These are phyloP conservation scores for Eucidaris tribuloides DNA, from an alignment of 35 echinoderm and acorn worm species.

Conservation along the genomic window DNA sequence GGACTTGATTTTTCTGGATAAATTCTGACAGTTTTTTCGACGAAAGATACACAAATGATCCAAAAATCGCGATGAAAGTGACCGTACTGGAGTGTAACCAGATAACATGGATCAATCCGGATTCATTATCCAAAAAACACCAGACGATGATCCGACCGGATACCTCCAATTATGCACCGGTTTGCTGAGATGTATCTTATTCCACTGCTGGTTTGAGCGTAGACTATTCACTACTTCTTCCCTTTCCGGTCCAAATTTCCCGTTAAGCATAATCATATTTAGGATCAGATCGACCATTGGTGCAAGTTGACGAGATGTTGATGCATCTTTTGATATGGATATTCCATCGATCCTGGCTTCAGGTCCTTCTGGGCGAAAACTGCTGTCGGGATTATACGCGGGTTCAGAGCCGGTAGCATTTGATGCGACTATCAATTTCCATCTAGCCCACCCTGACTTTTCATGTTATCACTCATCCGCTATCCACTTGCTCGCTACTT, in stretches of 20 bases:
- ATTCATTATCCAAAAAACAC: constrained; percentile 34
- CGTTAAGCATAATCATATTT: constrained; percentile 55
- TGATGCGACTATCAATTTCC: constrained; percentile 25
- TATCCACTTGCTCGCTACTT: constrained; percentile 1
- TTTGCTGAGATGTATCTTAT: constrained; percentile 1
- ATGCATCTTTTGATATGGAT: not conserved
- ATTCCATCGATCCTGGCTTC: not conserved
- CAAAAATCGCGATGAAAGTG: constrained; percentile 19
- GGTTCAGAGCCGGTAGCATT: constrained; percentile 36
- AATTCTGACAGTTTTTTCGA: not conserved
- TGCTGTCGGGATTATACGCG: constrained; percentile 10
- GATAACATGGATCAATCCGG: constrained; percentile 27
- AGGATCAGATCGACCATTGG: constrained; percentile 42
- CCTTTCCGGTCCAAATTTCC: constrained; percentile 40
- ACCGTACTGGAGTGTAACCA: not conserved
- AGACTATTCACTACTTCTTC: constrained; percentile 32
- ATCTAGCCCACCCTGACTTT: constrained; percentile 15
- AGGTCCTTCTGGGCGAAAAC: not conserved
- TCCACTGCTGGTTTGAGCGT: constrained; percentile 45
- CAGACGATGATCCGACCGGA: not conserved
- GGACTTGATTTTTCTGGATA: not conserved
- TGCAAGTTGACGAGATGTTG: not conserved
- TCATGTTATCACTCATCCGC: constrained; percentile 9
- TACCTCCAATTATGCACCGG: constrained; percentile 31
- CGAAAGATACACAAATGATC: constrained; percentile 39